These are phyloP conservation scores for Stigmatopora nigra DNA, from an alignment of 2,113 vertebrate species.

Conservation along the genomic window DNA sequence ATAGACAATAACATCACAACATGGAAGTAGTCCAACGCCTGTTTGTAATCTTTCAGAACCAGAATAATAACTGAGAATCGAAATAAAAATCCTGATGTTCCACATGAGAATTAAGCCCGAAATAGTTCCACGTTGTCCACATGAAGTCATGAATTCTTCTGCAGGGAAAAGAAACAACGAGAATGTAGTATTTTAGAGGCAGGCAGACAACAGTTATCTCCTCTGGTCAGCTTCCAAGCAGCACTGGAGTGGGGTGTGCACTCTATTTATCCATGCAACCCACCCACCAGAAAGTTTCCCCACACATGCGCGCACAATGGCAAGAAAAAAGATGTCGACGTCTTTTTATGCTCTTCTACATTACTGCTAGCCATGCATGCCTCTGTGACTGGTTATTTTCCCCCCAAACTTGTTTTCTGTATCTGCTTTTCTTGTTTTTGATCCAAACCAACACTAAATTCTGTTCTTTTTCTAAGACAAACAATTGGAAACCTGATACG, in stretches of 20 bases:
- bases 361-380: background rate
- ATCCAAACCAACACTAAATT: constrained; percentile 33
- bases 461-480: constrained; percentile 45
- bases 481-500: constrained; percentile 39
- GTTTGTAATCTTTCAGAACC: background rate
- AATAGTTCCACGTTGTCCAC: constrained; percentile 7
- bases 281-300: background rate
- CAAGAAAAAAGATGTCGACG: background rate
- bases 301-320: constrained; percentile 2
- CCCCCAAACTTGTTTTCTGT: constrained; percentile 38
- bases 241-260: constrained; percentile 24
- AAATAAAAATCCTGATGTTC: constrained; percentile 9
- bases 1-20: constrained; percentile 15
- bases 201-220: background rate
- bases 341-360: constrained; percentile 20
- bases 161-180: background rate
- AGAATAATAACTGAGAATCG: background rate
- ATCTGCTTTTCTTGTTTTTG: constrained; percentile 33
- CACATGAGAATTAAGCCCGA: background rate
- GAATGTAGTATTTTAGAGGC: background rate
- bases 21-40: constrained; percentile 27
- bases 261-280: constrained; percentile 41
- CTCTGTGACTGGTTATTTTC: background rate
- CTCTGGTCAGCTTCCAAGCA: background rate
- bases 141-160: background rate